Conservation (phyloP, 2,797 vertebrate species). For the Coendou prehensilis region DNA sequence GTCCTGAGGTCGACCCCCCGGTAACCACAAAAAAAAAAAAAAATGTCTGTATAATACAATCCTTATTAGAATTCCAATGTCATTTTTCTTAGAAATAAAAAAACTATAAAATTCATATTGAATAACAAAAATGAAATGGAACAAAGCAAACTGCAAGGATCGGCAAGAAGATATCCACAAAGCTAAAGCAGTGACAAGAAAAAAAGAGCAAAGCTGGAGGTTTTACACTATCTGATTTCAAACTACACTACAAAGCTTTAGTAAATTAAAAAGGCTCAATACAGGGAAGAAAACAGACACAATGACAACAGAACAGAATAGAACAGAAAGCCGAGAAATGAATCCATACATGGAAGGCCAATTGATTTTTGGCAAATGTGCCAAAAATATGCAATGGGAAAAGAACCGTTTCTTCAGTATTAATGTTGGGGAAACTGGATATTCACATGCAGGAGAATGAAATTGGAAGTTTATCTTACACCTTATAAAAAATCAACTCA, state of each 20-base stretch:
- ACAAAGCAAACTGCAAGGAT: neutral
- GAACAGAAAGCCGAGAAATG: neutral
- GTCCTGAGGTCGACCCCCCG: no score
- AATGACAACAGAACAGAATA: neutral
- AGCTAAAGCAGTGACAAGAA: neutral
- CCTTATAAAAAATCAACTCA: neutral
- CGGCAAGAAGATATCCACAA: neutral
- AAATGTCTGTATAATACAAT: neutral
- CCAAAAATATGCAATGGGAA: neutral
- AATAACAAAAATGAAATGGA: neutral
- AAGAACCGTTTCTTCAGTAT: neutral
- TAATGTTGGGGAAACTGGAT: neutral
- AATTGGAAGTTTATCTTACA: neutral
- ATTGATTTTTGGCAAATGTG: neutral
- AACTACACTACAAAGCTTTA: neutral
- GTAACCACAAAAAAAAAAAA: no score
- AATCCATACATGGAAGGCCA: neutral
- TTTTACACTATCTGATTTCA: neutral
- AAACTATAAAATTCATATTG: neutral
- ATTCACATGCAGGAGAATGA: neutral
- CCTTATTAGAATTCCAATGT: neutral
- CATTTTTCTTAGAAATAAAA: neutral
- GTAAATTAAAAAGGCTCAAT: neutral
- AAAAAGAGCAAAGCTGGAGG: neutral
- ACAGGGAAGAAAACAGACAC: fast-evolving